Conservation (phyloP, 2,888 invertebrate species). For the Noctuana brunneofusca region DNA sequence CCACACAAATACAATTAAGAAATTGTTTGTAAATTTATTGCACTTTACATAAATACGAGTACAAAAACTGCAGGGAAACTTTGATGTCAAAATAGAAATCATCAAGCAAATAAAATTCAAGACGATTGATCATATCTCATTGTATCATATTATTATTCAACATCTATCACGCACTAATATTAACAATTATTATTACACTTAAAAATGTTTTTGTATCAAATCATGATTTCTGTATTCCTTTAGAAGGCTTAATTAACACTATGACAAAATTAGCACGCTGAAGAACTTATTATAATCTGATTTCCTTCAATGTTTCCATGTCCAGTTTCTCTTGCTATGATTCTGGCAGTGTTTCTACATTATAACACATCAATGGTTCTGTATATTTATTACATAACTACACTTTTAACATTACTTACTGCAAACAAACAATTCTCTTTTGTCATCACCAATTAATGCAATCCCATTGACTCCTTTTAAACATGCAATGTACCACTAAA, state of each 20-base stretch:
- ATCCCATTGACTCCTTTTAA: conserved; percentile 2
- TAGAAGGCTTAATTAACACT: conserved; percentile 29
- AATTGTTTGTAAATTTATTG: conserved; percentile 4
- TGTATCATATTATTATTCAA: conserved; percentile 33
- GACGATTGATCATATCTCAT: conserved; percentile 40
- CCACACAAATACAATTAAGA: background rate
- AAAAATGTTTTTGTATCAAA: conserved; percentile 22
- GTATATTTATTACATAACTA: background rate
- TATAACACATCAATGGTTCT: background rate
- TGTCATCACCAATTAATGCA: background rate
- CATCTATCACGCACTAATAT: conserved; percentile 33
- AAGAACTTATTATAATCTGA: background rate
- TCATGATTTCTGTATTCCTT: conserved; percentile 25
- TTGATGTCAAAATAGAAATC: conserved; percentile 52
- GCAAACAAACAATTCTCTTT: conserved; percentile 4
- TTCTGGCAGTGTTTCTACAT: conserved; percentile 22
- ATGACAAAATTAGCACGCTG: conserved; percentile 25
- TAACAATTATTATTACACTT: conserved; percentile 24
- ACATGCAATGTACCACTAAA: conserved; percentile 25
- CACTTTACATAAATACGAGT: conserved; percentile 15
- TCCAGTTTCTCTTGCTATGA: conserved; percentile 10
- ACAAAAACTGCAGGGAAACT: conserved; percentile 31
- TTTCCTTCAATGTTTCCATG: background rate
- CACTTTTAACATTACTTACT: background rate
- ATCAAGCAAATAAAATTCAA: conserved; percentile 33